Evolutionary conservation across 1,140 invertebrate genomes (phyloP).

Genomic region (Musca domestica): DNA sequence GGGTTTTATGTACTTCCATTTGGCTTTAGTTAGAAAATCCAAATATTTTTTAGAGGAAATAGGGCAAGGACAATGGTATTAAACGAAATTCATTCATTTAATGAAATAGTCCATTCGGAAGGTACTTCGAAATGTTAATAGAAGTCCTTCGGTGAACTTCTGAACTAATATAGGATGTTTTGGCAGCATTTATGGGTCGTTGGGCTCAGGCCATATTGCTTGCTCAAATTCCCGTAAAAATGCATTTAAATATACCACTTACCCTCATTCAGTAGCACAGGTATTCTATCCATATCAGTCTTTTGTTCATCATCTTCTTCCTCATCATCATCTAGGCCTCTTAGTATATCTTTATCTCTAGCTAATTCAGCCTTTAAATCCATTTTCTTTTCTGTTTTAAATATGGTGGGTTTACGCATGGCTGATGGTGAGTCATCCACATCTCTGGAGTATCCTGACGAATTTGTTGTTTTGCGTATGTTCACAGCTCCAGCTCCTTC

Average conservation of each 20-base stretch:
- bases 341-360: slow-evolving; percentile 19
- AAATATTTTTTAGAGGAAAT: slow-evolving; percentile 14
- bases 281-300: slow-evolving; percentile 43
- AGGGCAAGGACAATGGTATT: background rate
- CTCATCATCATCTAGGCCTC: slow-evolving; percentile 38
- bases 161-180: slow-evolving; percentile 4
- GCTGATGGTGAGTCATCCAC: slow-evolving; percentile 33
- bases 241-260: slow-evolving; percentile 3
- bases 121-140: no score
- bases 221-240: no score
- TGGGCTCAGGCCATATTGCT: no score
- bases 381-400: slow-evolving; percentile 37
- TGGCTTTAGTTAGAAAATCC: slow-evolving; percentile 28
- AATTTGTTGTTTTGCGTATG: slow-evolving; percentile 30
- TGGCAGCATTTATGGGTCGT: background rate
- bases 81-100: background rate
- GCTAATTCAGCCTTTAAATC: slow-evolving; percentile 21
- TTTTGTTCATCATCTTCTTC: slow-evolving; percentile 35
- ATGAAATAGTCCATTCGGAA: background rate
- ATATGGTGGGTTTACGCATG: slow-evolving; percentile 33
- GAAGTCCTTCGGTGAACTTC: background rate
- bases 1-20: slow-evolving; percentile 38
- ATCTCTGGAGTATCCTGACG: slow-evolving; percentile 30
- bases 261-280: slow-evolving; percentile 44
- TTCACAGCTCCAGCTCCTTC: slow-evolving; percentile 46